These are phyloP conservation scores for Toxotes chatareus DNA, from an alignment of 2,113 vertebrate species.

Conservation along the genomic window DNA sequence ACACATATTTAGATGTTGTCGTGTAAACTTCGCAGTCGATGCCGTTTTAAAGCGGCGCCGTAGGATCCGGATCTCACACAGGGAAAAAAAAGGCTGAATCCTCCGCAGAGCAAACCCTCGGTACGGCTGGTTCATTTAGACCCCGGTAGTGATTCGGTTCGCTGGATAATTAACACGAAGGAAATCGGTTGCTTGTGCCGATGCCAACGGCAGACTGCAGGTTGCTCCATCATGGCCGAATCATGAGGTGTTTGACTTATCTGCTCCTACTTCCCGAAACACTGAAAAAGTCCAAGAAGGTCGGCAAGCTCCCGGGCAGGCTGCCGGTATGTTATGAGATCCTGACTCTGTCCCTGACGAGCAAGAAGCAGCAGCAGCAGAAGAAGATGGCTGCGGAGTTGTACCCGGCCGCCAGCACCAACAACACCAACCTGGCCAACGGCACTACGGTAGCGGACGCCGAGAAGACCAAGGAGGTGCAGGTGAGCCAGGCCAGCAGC, in stretches of 20 bases:
- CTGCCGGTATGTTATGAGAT: conserved; percentile 88
- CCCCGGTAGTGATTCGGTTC: background rate
- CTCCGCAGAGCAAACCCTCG: background rate
- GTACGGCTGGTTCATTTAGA: background rate
- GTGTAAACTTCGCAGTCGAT: conserved; percentile 48
- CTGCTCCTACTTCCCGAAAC: conserved; percentile 94
- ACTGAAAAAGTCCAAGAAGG: conserved; percentile 91
- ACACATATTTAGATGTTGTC: conserved; percentile 55
- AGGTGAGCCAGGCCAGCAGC: conserved; percentile 81
- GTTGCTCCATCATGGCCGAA: conserved; percentile 89
- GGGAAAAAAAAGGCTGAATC: background rate
- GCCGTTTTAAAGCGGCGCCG: conserved; percentile 31
- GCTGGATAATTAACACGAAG: conserved; percentile 3
- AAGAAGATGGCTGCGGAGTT: conserved; percentile 96
- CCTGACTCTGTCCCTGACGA: conserved; percentile 84
- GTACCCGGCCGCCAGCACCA: conserved; percentile 84
- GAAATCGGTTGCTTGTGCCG: conserved; percentile 62
- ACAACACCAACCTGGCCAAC: conserved; percentile 85
- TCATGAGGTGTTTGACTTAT: conserved; percentile 94
- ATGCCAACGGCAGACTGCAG: conserved; percentile 91
- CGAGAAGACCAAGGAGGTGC: conserved; percentile 86
- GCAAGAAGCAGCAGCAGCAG: conserved; percentile 79
- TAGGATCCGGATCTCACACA: background rate
- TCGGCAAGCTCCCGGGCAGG: conserved; percentile 81
- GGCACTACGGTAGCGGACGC: conserved; percentile 81